Evolutionary conservation across 2,797 vertebrate species (phyloP).

Genomic region (Echeneis naucrates): DNA sequence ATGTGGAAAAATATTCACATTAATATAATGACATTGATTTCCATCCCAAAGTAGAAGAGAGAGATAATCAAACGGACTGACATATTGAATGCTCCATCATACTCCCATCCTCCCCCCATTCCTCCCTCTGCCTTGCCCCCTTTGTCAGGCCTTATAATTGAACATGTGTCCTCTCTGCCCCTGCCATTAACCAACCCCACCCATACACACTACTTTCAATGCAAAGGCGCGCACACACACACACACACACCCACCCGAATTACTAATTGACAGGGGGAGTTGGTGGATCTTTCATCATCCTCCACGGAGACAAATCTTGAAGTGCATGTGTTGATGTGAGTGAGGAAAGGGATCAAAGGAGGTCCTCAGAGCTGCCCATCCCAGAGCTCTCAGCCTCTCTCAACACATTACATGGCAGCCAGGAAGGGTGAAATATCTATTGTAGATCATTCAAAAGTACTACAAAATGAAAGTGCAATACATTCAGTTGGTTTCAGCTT

Average conservation of each 20-base stretch:
- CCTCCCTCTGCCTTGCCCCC: constrained; percentile 56
- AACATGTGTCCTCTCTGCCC: constrained; percentile 78
- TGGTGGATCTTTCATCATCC: constrained; percentile 71
- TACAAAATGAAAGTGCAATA: constrained; percentile 8
- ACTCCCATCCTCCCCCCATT: constrained; percentile 43
- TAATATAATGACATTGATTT: constrained; percentile 55
- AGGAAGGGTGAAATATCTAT: constrained; percentile 25
- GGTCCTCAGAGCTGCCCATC: constrained; percentile 47
- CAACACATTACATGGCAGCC: constrained; percentile 30
- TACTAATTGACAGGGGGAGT: constrained; percentile 75
- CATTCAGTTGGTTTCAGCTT: constrained; percentile 24
- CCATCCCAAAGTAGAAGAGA: constrained; percentile 21
- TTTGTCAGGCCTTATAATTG: constrained; percentile 81
- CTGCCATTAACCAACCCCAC: constrained; percentile 71
- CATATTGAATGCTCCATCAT: constrained; percentile 53
- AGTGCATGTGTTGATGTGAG: constrained; percentile 40
- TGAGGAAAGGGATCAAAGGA: constrained; percentile 50
- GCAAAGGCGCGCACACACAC: constrained; percentile 37
- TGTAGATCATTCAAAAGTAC: constrained; percentile 1
- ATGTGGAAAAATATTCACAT: constrained; percentile 25
- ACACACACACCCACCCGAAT: constrained; percentile 47
- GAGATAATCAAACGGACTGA: constrained; percentile 62
- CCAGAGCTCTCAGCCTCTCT: constrained; percentile 36
- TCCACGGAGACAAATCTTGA: constrained; percentile 49
- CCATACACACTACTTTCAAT: constrained; percentile 59